phyloP scores from a whole-genome alignment of 2,113 vertebrate species.

The Microcebus ravelobensis region DNA sequence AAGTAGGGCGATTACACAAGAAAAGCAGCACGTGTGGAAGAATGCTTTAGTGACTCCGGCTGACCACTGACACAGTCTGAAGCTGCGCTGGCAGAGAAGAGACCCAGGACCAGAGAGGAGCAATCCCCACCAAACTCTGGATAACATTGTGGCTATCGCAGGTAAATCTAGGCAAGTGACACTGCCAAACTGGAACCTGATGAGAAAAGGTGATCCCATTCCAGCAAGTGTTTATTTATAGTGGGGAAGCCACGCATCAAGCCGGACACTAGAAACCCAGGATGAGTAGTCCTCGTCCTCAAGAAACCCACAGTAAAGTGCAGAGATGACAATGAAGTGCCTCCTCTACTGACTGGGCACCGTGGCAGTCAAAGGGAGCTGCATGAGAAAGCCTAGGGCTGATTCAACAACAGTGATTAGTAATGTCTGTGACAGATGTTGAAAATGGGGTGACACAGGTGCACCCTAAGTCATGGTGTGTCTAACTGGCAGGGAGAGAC shows the following conservation, averaged over 20 bases:
- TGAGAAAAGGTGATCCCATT: background rate
- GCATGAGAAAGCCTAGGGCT: background rate
- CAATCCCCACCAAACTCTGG: background rate
- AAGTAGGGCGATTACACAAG: background rate
- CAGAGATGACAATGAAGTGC: background rate
- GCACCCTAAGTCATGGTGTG: background rate
- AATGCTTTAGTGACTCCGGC: background rate
- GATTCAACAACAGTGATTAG: background rate
- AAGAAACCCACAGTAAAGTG: background rate
- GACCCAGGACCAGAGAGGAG: background rate
- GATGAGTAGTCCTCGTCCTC: background rate
- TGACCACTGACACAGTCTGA: background rate
- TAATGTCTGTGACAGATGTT: background rate
- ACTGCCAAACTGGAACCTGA: background rate
- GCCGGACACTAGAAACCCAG: background rate
- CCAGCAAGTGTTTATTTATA: background rate
- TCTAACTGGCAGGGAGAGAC: background rate
- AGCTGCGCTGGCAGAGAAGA: background rate
- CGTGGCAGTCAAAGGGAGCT: background rate
- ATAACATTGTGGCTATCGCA: background rate
- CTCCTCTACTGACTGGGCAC: background rate
- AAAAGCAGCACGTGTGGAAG: constrained; percentile 4
- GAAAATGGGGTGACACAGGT: background rate
- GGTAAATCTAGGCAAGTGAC: background rate
- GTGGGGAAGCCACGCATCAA: background rate